Conservation (phyloP, 2,797 vertebrate genomes). For the Enteromius unitaeniatus region DNA sequence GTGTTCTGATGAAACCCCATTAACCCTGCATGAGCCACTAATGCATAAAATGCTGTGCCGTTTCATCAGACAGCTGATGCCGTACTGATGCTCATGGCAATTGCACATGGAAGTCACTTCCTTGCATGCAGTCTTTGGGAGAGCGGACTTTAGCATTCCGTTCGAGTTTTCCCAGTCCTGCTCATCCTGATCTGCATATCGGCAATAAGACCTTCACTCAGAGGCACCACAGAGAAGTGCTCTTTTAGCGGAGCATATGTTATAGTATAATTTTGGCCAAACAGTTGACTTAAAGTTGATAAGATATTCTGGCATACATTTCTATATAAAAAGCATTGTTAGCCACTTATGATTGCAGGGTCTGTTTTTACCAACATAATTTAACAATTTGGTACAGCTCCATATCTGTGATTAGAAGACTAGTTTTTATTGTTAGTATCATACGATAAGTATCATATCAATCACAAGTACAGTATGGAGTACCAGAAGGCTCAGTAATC, state of each 20-base stretch:
- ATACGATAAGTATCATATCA: not conserved
- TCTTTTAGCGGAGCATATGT: not conserved
- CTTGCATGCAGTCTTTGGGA: constrained; percentile 5
- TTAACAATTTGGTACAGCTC: not conserved
- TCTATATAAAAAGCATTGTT: not conserved
- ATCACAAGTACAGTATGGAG: not conserved
- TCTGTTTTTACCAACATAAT: not conserved
- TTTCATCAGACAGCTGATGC: constrained; percentile 52
- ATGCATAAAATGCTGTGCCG: not conserved
- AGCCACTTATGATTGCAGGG: not conserved
- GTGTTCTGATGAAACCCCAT: constrained; percentile 8
- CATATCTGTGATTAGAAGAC: not conserved
- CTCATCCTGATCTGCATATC: constrained; percentile 71
- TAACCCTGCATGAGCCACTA: constrained; percentile 13
- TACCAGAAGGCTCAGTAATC: not conserved
- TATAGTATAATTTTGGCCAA: not conserved
- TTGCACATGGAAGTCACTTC: constrained; percentile 25
- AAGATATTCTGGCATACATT: not conserved
- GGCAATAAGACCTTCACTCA: constrained; percentile 66
- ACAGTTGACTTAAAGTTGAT: not conserved
- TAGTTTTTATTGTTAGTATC: not conserved
- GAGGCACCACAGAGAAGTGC: constrained; percentile 21
- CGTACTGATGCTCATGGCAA: not conserved
- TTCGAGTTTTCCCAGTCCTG: constrained; percentile 63
- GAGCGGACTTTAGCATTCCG: constrained; percentile 68